Conservation (phyloP, 2,797 vertebrate genomes). For the Danio albolineatus region DNA sequence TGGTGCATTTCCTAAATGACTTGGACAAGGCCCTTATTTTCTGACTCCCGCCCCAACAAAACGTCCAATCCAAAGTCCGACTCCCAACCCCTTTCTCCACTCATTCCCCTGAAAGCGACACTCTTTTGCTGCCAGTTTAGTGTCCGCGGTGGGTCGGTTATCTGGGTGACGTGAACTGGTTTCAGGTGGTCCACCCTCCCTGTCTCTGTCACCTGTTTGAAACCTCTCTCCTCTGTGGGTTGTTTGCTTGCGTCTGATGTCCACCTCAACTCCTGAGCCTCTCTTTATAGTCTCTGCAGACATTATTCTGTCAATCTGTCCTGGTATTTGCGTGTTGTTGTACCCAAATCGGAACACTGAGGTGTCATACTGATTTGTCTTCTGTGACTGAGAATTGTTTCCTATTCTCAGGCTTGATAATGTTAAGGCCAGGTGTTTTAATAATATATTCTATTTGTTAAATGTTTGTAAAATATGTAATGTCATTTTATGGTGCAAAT, state of each 20-base stretch:
- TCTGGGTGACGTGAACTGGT: constrained; percentile 69
- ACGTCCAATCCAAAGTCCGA: constrained; percentile 65
- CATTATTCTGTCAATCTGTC: constrained; percentile 79
- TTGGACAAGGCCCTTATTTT: constrained; percentile 68
- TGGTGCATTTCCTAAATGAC: constrained; percentile 84
- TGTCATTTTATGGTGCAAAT: neutral
- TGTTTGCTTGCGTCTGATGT: constrained; percentile 83
- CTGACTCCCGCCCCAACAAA: constrained; percentile 54
- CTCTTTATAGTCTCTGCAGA: constrained; percentile 77
- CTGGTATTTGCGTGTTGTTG: constrained; percentile 73
- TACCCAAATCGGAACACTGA: constrained; percentile 64
- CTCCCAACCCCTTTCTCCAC: constrained; percentile 48
- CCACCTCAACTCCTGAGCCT: constrained; percentile 68
- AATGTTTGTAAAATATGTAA: constrained; percentile 14
- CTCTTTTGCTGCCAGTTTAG: constrained; percentile 62
- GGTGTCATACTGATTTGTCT: constrained; percentile 39
- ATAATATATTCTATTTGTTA: neutral
- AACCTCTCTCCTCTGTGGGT: constrained; percentile 72
- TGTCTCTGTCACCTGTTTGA: constrained; percentile 53
- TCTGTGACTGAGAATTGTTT: neutral
- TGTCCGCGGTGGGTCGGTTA: constrained; percentile 69
- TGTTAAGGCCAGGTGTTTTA: neutral
- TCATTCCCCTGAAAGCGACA: constrained; percentile 43
- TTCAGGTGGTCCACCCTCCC: constrained; percentile 65
- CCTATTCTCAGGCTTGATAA: constrained; percentile 27